Evolutionary conservation across 1,140 invertebrate genomes (phyloP).

Genomic region (Drosophila azteca): DNA sequence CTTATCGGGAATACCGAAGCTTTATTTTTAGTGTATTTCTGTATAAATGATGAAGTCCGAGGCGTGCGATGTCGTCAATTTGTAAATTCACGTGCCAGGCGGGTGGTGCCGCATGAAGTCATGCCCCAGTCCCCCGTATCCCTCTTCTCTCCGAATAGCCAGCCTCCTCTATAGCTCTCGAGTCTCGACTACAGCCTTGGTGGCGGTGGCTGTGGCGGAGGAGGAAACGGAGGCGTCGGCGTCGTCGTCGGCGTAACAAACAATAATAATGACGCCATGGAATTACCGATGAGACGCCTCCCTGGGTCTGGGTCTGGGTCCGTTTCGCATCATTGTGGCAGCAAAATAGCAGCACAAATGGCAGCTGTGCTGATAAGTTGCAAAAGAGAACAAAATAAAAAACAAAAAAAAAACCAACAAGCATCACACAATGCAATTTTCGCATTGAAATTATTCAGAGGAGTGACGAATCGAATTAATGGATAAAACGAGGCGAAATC

Average conservation of each 20-base stretch:
- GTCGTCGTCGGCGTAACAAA: conserved; percentile 23
- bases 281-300: conserved; percentile 19
- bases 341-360: conserved; percentile 24
- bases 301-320: conserved; percentile 9
- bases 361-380: conserved; percentile 42
- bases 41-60: conserved; percentile 33
- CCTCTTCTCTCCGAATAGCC: not conserved
- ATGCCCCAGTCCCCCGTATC: conserved; percentile 1
- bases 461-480: conserved; percentile 14
- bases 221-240: conserved; percentile 20
- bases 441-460: not conserved
- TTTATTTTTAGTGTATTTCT: conserved; percentile 29
- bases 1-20: conserved; percentile 4
- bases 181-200: conserved; percentile 12
- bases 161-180: not conserved
- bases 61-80: conserved; percentile 19
- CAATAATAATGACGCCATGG: conserved; percentile 40
- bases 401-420: no score
- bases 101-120: conserved; percentile 42
- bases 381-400: conserved; percentile 15
- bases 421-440: conserved; percentile 26
- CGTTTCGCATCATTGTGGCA: conserved; percentile 34
- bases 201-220: no score
- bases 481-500: conserved; percentile 12
- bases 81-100: conserved; percentile 30